Evolutionary conservation across 2,888 invertebrate species (phyloP).

Genomic region (Dromius quadrimaculatus): DNA sequence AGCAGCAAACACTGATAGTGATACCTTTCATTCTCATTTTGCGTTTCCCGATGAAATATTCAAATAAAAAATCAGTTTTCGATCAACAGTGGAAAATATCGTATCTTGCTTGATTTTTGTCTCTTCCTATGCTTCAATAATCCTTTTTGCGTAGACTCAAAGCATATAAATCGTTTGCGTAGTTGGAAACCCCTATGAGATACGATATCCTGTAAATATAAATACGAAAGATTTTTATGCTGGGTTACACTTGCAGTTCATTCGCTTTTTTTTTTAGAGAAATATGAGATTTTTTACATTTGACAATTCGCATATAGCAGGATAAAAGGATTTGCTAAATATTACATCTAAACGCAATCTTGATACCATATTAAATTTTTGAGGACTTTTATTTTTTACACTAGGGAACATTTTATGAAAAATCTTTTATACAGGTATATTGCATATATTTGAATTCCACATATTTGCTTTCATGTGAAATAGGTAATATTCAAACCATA

Average conservation of each 20-base stretch:
- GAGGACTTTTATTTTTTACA: not conserved
- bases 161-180: conserved; percentile 18
- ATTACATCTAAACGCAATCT: not conserved
- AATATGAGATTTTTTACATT: conserved; percentile 13
- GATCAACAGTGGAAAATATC: conserved; percentile 30
- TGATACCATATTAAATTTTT: no score
- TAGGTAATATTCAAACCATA: no score
- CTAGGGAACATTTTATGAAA: no score
- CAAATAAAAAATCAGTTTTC: conserved; percentile 24
- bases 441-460: no score
- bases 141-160: conserved; percentile 37
- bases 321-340: conserved; percentile 8
- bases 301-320: not conserved
- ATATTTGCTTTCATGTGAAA: no score
- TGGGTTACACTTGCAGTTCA: conserved; percentile 1
- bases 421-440: no score
- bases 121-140: conserved; percentile 28
- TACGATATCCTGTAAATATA: conserved; percentile 33
- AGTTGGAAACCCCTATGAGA: conserved; percentile 15
- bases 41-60: conserved; percentile 11
- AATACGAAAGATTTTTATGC: conserved; percentile 23
- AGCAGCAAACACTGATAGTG: no score
- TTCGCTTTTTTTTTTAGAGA: not conserved
- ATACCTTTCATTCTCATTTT: no score
- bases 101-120: conserved; percentile 36